These are phyloP conservation scores for Apeira syringaria DNA, from an alignment of 2,888 invertebrate species.

Conservation along the genomic window DNA sequence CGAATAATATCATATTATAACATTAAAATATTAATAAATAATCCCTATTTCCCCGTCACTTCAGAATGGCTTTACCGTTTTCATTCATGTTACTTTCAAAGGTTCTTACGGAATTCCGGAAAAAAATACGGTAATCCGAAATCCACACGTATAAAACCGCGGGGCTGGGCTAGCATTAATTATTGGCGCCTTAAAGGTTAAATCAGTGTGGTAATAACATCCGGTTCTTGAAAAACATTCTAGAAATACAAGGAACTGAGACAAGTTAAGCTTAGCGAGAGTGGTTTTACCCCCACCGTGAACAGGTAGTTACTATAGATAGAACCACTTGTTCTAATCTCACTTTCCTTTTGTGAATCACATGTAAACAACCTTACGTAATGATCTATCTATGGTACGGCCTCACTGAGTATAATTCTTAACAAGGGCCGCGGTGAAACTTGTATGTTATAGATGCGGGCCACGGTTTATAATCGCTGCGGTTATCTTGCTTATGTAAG, in stretches of 20 bases:
- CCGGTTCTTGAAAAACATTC: slow-evolving; percentile 15
- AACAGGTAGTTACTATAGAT: slow-evolving; percentile 19
- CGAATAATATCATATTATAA: too few species aligned
- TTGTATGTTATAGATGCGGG: slow-evolving; percentile 31
- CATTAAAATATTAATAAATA: too few species aligned
- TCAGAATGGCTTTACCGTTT: too few species aligned
- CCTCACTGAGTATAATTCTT: slow-evolving; percentile 40
- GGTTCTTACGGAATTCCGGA: too few species aligned
- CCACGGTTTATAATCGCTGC: slow-evolving; percentile 25
- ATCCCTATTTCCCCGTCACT: too few species aligned
- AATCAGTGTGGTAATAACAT: slow-evolving; percentile 1
- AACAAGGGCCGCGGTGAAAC: slow-evolving; percentile 37
- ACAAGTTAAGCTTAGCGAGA: slow-evolving; percentile 30
- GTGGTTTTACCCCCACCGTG: slow-evolving; percentile 25
- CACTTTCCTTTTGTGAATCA: slow-evolving; percentile 59
- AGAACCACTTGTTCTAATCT: slow-evolving; percentile 32
- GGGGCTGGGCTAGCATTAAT: too few species aligned
- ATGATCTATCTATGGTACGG: slow-evolving; percentile 34
- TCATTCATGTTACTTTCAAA: too few species aligned
- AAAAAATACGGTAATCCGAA: too few species aligned
- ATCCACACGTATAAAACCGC: too few species aligned
- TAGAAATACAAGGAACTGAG: slow-evolving; percentile 19
- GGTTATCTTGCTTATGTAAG: slow-evolving; percentile 18
- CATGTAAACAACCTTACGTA: slow-evolving; percentile 45
- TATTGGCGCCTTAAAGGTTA: too few species aligned